phyloP scores from a whole-genome alignment of 2,113 vertebrate species.

The Notothenia rossii region DNA sequence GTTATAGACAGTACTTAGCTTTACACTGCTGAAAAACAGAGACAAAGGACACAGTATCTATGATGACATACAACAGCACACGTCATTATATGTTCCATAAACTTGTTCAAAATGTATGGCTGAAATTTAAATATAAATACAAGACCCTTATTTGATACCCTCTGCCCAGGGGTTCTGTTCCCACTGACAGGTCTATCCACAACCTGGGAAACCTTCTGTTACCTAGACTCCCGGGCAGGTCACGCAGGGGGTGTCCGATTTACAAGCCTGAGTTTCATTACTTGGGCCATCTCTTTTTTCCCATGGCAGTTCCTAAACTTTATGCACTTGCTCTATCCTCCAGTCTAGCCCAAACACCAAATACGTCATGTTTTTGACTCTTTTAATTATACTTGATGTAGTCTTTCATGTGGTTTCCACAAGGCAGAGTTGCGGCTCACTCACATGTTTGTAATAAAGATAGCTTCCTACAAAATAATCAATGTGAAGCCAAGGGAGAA shows the following conservation, averaged over 20 bases:
- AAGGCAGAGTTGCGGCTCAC: constrained; percentile 25
- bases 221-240: constrained; percentile 24
- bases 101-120: background rate
- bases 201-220: constrained; percentile 38
- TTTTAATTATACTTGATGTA: background rate
- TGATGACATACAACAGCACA: background rate
- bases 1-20: background rate
- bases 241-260: constrained; percentile 33
- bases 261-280: constrained; percentile 44
- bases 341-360: background rate
- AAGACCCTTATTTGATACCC: background rate
- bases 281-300: constrained; percentile 22
- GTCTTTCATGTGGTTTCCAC: background rate
- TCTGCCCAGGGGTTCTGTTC: background rate
- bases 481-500: constrained; percentile 28
- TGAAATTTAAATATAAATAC: background rate
- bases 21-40: background rate
- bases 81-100: background rate
- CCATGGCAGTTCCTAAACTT: constrained; percentile 1
- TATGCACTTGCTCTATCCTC: background rate
- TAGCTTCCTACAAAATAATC: background rate
- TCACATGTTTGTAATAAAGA: constrained; percentile 42
- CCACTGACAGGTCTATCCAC: background rate
- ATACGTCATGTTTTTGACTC: background rate
- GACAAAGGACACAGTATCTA: background rate